Percentiles rank a stretch among this genome's conserved stretches.
phyloP scores from a whole-genome alignment of 2,888 invertebrate genomes.

The Urechis unicinctus region DNA sequence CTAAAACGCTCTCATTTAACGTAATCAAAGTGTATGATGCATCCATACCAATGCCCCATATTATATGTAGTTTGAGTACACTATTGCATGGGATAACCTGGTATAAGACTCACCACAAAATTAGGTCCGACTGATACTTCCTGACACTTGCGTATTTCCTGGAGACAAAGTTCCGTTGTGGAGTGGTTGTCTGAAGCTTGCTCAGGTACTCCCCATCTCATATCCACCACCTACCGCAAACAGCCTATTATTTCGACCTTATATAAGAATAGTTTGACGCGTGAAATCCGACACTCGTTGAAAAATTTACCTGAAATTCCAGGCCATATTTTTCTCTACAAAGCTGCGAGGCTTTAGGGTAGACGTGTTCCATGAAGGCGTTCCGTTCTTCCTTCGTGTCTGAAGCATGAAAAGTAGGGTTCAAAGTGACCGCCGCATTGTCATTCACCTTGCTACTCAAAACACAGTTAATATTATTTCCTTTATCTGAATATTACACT shows the following conservation, averaged over 20 bases:
- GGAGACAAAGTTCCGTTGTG: conserved; percentile 9
- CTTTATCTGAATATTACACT: no score
- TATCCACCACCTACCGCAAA: conserved; percentile 11
- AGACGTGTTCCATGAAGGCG: conserved; percentile 92
- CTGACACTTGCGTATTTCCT: conserved; percentile 10
- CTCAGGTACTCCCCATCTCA: conserved; percentile 13
- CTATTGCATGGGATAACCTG: no score
- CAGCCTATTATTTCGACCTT: background rate
- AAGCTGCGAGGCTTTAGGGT: conserved; percentile 88
- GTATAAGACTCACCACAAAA: conserved; percentile 8
- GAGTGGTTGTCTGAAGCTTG: conserved; percentile 10
- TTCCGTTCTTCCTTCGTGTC: conserved; percentile 64
- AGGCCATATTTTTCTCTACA: conserved; percentile 91
- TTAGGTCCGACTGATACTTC: conserved; percentile 11
- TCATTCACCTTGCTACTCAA: no score
- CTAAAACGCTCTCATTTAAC: no score
- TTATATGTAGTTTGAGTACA: background rate
- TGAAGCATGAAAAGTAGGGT: background rate
- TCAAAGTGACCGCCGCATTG: no score
- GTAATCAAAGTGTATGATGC: no score
- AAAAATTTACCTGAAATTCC: conserved; percentile 78
- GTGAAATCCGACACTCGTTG: no score
- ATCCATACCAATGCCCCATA: no score
- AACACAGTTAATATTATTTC: no score
- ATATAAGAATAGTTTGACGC: no score